These are phyloP conservation scores for Choristoneura rosaceana DNA, from an alignment of 2,888 invertebrate species.

Conservation along the genomic window DNA sequence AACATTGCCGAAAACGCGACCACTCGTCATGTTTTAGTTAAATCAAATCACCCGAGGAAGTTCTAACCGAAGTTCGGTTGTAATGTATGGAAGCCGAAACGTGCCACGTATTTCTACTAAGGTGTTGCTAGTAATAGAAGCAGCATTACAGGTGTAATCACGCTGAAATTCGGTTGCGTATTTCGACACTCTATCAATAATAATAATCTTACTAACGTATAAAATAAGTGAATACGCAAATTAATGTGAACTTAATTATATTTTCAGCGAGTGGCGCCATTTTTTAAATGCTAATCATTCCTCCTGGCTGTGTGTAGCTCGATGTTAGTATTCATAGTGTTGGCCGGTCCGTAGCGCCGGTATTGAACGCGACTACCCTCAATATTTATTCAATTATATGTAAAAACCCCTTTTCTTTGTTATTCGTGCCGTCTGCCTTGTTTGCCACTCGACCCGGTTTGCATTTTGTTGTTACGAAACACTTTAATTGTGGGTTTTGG, in stretches of 20 bases:
- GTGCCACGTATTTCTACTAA: too few relatives aligned
- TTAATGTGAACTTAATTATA: neutral
- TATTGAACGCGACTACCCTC: conserved; percentile 60
- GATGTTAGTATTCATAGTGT: conserved; percentile 38
- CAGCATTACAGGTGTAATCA: too few relatives aligned
- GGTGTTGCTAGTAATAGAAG: too few relatives aligned
- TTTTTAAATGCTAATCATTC: conserved; percentile 16
- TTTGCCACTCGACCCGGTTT: conserved; percentile 13
- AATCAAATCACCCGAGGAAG: too few relatives aligned
- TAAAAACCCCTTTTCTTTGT: conserved; percentile 61
- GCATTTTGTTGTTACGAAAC: conserved; percentile 3
- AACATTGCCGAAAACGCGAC: too few relatives aligned
- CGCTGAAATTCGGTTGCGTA: too few relatives aligned
- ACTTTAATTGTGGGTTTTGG: neutral
- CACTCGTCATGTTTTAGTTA: too few relatives aligned
- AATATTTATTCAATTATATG: conserved; percentile 78
- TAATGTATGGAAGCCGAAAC: too few relatives aligned
- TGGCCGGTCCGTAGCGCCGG: conserved; percentile 31
- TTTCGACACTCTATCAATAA: neutral
- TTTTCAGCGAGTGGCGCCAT: neutral
- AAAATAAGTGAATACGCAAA: too few relatives aligned
- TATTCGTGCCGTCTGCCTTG: conserved; percentile 30
- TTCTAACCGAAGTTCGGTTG: too few relatives aligned
- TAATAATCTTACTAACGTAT: neutral
- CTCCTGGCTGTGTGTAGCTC: conserved; percentile 19